Percentiles rank a stretch among this genome's conserved stretches.
These are phyloP conservation scores for Dysidea cf. avara DNA, from an alignment of 37 sponge, comb jelly and placozoan genomes.

Conservation along the genomic window DNA sequence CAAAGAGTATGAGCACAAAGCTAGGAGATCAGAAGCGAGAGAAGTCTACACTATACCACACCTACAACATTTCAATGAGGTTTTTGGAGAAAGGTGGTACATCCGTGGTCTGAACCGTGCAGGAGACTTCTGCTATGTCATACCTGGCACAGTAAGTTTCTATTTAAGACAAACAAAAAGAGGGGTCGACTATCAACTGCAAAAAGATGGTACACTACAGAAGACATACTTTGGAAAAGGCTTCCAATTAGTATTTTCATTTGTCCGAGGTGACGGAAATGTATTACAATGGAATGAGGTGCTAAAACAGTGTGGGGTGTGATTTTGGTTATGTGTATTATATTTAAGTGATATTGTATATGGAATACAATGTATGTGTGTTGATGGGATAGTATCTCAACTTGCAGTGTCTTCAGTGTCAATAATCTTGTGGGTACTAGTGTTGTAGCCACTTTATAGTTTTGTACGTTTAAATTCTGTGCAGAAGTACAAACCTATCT, in stretches of 20 bases:
- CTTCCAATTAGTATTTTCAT: not conserved
- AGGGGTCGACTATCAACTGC: conserved; percentile 1
- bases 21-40: not conserved
- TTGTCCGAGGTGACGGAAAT: conserved; percentile 20
- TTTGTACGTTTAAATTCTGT: no score
- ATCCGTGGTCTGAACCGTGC: conserved; percentile 4
- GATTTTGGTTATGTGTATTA: no score
- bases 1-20: no score
- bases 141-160: conserved; percentile 6
- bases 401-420: no score
- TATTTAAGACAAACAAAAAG: not conserved
- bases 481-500: no score
- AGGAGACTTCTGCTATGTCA: conserved; percentile 19
- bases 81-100: conserved; percentile 16
- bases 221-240: not conserved
- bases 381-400: no score
- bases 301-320: no score
- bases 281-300: not conserved
- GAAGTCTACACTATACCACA: not conserved
- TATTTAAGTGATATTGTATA: no score
- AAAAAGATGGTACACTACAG: no score
- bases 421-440: no score
- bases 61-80: not conserved
- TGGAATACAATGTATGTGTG: no score
- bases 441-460: no score